Evolutionary conservation across 2,797 vertebrate genomes (phyloP).

Genomic region (Myoxocephalus aenaeus): DNA sequence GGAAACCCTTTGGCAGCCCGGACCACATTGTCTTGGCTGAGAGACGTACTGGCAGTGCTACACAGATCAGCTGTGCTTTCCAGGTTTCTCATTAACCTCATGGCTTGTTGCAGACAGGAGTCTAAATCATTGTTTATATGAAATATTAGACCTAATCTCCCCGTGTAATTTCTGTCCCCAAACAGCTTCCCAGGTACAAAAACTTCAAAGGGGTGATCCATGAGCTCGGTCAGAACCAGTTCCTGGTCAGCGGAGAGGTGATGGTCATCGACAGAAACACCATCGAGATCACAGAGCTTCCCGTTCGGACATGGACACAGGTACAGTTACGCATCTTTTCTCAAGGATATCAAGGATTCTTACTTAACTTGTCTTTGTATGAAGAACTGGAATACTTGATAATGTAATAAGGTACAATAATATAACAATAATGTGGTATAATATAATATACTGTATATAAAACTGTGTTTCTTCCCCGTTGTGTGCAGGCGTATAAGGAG

Average conservation of each 20-base stretch:
- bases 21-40: no score
- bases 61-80: no score
- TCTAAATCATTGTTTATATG: not conserved
- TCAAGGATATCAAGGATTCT: not conserved
- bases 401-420: no score
- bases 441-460: not conserved
- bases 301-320: constrained; percentile 99
- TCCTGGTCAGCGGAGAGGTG: constrained; percentile 96
- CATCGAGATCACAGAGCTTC: constrained; percentile 97
- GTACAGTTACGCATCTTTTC: constrained; percentile 67
- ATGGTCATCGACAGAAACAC: constrained; percentile 96
- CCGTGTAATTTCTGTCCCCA: not conserved
- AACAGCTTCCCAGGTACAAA: constrained; percentile 97
- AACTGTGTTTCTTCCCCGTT: not conserved
- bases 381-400: not conserved
- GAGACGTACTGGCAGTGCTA: no score
- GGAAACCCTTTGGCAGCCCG: not conserved
- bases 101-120: not conserved
- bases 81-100: not conserved
- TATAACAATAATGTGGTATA: no score
- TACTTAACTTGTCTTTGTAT: not conserved
- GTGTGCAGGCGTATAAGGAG: constrained; percentile 93
- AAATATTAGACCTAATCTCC: not conserved
- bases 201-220: constrained; percentile 96
- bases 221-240: constrained; percentile 97